A percentile compares a stretch with the other conserved stretches of the same genome.
Evolutionary conservation across 2,113 vertebrate genomes (phyloP).

Genomic region (Sinocyclocheilus rhinocerous): DNA sequence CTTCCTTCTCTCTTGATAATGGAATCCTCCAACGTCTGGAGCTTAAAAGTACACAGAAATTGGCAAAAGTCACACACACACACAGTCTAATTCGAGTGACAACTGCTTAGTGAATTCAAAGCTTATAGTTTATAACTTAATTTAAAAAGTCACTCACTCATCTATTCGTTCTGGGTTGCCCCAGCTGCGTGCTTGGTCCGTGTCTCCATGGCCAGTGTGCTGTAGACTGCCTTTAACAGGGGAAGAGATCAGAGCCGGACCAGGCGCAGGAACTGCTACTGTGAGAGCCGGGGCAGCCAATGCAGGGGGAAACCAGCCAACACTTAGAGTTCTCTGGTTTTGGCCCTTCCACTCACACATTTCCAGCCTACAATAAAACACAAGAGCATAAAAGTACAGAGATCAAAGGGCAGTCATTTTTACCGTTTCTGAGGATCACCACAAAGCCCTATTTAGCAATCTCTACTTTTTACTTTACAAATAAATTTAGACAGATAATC

Average conservation of each 20-base stretch:
- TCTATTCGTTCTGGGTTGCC: conserved; percentile 68
- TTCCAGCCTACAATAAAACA: conserved; percentile 70
- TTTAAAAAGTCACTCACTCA: conserved; percentile 68
- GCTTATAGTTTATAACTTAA: background rate
- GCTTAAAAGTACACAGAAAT: conserved; percentile 54
- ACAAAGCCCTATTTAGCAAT: background rate
- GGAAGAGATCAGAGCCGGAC: conserved; percentile 64
- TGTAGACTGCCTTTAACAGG: conserved; percentile 75
- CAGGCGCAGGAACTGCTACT: background rate
- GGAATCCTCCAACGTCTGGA: conserved; percentile 52
- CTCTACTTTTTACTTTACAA: background rate
- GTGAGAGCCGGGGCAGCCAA: conserved; percentile 51
- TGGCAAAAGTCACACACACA: background rate
- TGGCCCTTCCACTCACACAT: conserved; percentile 84
- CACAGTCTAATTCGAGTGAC: background rate
- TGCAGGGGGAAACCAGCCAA: conserved; percentile 80
- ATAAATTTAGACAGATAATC: background rate
- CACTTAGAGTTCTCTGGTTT: conserved; percentile 78
- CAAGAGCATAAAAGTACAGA: background rate
- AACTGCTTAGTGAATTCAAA: background rate
- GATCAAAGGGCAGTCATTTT: background rate
- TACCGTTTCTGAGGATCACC: background rate
- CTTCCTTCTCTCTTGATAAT: conserved; percentile 61
- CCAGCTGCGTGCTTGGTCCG: conserved; percentile 64
- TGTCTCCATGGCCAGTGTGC: conserved; percentile 72